These are phyloP conservation scores for Cariama cristata DNA, from an alignment of 2,113 vertebrate species.

Conservation along the genomic window DNA sequence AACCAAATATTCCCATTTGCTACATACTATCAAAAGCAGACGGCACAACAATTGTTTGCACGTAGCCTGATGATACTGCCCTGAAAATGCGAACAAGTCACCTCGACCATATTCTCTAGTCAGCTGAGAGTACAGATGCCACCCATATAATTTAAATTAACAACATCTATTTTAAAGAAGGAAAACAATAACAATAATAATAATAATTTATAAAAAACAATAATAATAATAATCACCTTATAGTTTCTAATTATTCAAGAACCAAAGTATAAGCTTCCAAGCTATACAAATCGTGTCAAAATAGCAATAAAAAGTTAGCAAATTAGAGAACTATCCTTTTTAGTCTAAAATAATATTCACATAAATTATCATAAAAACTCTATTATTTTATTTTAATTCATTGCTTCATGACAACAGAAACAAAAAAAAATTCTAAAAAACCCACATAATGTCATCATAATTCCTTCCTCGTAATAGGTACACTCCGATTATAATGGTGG, in stretches of 20 bases:
- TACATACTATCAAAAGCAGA: background rate
- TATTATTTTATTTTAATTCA: background rate
- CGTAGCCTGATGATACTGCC: background rate
- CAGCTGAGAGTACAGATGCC: background rate
- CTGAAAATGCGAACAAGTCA: background rate
- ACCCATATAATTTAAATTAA: background rate
- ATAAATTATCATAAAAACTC: background rate
- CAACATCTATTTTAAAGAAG: background rate
- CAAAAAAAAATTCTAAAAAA: background rate
- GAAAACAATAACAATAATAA: background rate
- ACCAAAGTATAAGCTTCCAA: background rate
- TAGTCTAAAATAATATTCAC: background rate
- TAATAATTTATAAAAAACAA: background rate
- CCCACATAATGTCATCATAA: too few relatives aligned
- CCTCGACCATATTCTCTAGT: background rate
- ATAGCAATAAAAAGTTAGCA: background rate
- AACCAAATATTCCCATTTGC: background rate
- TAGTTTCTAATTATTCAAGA: background rate
- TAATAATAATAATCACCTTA: background rate
- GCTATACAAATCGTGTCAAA: background rate
- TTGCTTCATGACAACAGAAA: background rate
- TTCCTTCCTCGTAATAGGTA: background rate
- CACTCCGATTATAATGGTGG: background rate
- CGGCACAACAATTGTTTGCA: background rate
- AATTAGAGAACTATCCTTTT: background rate